A percentile compares a stretch with the other conserved stretches of the same genome.
Evolutionary conservation across 2,113 vertebrate species (phyloP).

Genomic region (Myrmecobius fasciatus): DNA sequence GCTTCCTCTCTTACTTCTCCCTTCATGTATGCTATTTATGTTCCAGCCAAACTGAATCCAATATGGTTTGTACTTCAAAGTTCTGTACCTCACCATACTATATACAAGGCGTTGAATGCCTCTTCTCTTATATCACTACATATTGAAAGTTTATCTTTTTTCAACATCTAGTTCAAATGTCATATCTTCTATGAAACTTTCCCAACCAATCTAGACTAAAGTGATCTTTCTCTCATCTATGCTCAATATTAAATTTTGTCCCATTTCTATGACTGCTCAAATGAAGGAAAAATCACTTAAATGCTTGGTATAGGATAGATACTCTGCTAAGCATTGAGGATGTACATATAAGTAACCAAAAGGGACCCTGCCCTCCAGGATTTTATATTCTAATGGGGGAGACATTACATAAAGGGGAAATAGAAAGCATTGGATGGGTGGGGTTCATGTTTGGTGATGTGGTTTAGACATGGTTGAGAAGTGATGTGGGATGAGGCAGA

Average conservation of each 20-base stretch:
- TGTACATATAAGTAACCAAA: neutral
- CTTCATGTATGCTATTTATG: neutral
- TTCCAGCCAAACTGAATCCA: neutral
- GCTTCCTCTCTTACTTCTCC: neutral
- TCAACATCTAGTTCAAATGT: neutral
- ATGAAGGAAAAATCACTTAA: neutral
- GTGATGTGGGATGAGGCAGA: neutral
- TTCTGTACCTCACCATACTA: neutral
- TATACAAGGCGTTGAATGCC: neutral
- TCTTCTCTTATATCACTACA: conserved; percentile 14
- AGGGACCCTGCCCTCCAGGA: neutral
- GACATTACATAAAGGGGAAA: neutral
- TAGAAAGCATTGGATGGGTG: neutral
- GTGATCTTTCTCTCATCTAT: neutral
- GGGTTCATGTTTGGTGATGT: neutral
- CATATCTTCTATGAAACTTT: neutral
- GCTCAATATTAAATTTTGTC: neutral
- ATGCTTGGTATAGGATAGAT: neutral
- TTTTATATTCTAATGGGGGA: neutral
- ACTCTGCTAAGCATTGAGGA: neutral
- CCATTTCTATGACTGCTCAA: neutral
- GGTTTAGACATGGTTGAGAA: neutral
- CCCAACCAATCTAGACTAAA: neutral
- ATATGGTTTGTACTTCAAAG: neutral
- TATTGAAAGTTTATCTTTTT: conserved; percentile 26